These are phyloP conservation scores for Trichopria drosophilae DNA, from an alignment of 2,888 invertebrate genomes.

Conservation along the genomic window DNA sequence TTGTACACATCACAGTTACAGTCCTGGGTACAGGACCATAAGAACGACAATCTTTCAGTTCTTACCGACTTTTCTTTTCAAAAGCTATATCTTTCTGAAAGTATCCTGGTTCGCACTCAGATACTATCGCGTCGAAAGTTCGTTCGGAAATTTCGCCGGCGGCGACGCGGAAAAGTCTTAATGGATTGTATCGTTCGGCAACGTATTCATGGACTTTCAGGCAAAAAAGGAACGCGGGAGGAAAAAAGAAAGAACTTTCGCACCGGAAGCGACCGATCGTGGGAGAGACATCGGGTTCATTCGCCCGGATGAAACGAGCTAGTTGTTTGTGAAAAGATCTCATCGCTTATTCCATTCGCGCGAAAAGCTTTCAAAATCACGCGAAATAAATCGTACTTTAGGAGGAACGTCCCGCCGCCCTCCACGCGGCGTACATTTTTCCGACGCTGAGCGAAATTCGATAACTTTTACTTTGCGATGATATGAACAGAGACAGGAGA, in stretches of 20 bases:
- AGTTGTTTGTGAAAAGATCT: too few relatives aligned
- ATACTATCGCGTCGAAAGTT: slow-evolving; percentile 46
- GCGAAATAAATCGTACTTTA: slow-evolving; percentile 14
- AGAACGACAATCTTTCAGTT: slow-evolving; percentile 35
- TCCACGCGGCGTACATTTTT: too few relatives aligned
- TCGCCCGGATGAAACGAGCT: neutral
- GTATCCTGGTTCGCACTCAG: slow-evolving; percentile 50
- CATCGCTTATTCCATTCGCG: slow-evolving; percentile 12
- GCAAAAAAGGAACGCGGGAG: slow-evolving; percentile 19
- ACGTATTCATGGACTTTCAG: slow-evolving; percentile 42
- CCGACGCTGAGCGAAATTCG: too few relatives aligned
- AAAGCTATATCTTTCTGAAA: slow-evolving; percentile 33
- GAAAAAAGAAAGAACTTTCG: slow-evolving; percentile 33
- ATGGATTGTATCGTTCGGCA: slow-evolving; percentile 50
- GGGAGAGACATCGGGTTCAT: slow-evolving; percentile 2
- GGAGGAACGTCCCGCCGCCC: too few relatives aligned
- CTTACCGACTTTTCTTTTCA: slow-evolving; percentile 38
- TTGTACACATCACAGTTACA: too few relatives aligned
- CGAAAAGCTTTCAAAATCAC: slow-evolving; percentile 17
- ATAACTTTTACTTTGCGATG: too few relatives aligned
- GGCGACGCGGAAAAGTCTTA: slow-evolving; percentile 51
- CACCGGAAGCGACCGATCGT: neutral
- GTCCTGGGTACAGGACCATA: too few relatives aligned
- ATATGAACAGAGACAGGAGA: too few relatives aligned
- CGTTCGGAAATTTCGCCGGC: slow-evolving; percentile 47